These are phyloP conservation scores for Eudyptes chrysolophus DNA, from an alignment of 2,113 vertebrate genomes.

Conservation along the genomic window DNA sequence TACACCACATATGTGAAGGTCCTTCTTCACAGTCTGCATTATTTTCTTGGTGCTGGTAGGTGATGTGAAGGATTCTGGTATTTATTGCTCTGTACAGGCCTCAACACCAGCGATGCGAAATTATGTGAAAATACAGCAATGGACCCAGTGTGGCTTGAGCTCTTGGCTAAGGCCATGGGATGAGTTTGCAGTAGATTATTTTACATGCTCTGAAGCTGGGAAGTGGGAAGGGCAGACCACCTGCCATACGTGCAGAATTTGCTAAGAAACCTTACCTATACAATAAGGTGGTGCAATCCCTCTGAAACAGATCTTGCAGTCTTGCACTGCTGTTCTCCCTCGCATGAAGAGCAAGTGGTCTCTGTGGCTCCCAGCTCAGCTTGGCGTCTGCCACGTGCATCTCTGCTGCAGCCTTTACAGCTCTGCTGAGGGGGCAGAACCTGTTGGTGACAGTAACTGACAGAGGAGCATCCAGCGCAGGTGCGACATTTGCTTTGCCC, in stretches of 20 bases:
- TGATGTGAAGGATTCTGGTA: neutral
- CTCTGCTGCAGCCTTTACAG: neutral
- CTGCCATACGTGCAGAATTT: neutral
- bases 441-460: conserved; percentile 12
- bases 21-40: neutral
- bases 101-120: neutral
- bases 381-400: accelerated
- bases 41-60: neutral
- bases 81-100: neutral
- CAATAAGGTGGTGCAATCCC: neutral
- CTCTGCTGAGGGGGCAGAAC: neutral
- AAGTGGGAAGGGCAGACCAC: neutral
- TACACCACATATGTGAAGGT: neutral
- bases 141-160: neutral
- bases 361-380: neutral
- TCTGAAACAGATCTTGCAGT: neutral
- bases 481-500: conserved; percentile 30
- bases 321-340: neutral
- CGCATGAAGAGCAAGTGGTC: accelerated
- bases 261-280: accelerated
- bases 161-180: neutral
- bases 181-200: neutral
- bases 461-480: neutral
- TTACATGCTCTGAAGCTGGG: neutral
- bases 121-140: neutral